Base-by-base conservation (phyloP, 2,888 invertebrate species). In the Athetis lepigone region DNA sequence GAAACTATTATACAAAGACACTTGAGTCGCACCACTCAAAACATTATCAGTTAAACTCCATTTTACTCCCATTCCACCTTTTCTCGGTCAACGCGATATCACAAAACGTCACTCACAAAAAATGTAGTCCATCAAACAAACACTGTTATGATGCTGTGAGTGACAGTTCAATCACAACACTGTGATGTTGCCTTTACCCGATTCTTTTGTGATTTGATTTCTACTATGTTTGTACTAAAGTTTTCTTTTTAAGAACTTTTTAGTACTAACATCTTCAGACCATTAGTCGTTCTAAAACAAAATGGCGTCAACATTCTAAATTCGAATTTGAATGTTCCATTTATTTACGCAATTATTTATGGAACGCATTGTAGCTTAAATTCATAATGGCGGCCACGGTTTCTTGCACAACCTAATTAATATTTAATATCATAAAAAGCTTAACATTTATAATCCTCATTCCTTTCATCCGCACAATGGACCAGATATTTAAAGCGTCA, bases 101-200 rank as follows among this genome's bases (percentile, higher is more conserved):
- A 33, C 11, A 25, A 25, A 36, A 36, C 8, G 29, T 40, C 33
- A 50, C 27, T 50, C 4, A 8, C 21, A 45, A 40, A 61, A 43
- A 43, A 46, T 50, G 29, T 19, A 23, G 45, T 11, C 40, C 70
- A 5, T 70, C 55, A 43, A 40, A 45, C 62, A 29, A 47, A 51
- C 37, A 54, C 42, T 19, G 36, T 27, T 29, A 21, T 37, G 23
- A 3, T 13, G 43, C 2, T 21, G 18, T 62, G 70, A 70, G 19
- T 54, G 55, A 62, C 67, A 49, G 62, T 36, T 39, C 49, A 50
- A 68, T 70, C 68, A 70, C 9, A 55, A 33, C 63, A 40, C 43
- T 70, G 62, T 40, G 45, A 36, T 62, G 13, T 19, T 25, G 5
- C 40, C 8, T 7, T 36, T 18, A 27, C 4, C n/a, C 39, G 4